These are phyloP conservation scores for Naso thynnoides DNA, from an alignment of 2,797 vertebrate species.

Conservation along the genomic window DNA sequence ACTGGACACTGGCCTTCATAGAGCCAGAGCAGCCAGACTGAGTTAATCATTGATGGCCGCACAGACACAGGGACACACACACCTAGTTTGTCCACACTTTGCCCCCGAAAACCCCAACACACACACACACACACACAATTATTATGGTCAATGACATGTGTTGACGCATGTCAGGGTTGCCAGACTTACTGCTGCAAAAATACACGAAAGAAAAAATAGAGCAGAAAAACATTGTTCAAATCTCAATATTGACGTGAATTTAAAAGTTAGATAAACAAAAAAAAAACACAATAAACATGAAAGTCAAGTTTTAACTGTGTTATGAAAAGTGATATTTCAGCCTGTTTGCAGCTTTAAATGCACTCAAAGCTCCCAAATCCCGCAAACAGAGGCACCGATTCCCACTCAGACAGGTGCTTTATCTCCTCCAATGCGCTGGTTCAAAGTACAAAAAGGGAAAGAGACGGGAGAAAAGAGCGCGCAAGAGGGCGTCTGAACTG, in stretches of 20 bases:
- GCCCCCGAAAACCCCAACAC: constrained; percentile 9
- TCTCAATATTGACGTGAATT: neutral
- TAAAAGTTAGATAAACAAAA: neutral
- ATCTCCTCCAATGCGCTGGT: neutral
- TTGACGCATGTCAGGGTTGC: constrained; percentile 31
- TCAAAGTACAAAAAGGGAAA: neutral
- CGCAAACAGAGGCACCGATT: neutral
- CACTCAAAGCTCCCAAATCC: neutral
- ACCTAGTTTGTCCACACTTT: constrained; percentile 8
- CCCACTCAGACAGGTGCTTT: constrained; percentile 57
- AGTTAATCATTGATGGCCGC: constrained; percentile 72
- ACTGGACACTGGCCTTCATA: constrained; percentile 21
- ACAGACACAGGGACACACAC: constrained; percentile 41
- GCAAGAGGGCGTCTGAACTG: constrained; percentile 20
- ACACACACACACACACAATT: constrained; percentile 8
- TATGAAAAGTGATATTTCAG: neutral
- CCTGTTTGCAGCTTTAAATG: neutral
- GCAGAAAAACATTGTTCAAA: neutral
- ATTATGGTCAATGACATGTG: constrained; percentile 31
- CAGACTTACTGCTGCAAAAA: constrained; percentile 18
- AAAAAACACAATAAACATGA: neutral
- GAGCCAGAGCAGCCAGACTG: constrained; percentile 35
- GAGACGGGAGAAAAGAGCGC: neutral
- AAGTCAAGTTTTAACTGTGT: neutral
- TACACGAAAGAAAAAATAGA: constrained; percentile 19